phyloP scores from a whole-genome alignment of 2,888 invertebrate species.

The Agrochola circellaris region DNA sequence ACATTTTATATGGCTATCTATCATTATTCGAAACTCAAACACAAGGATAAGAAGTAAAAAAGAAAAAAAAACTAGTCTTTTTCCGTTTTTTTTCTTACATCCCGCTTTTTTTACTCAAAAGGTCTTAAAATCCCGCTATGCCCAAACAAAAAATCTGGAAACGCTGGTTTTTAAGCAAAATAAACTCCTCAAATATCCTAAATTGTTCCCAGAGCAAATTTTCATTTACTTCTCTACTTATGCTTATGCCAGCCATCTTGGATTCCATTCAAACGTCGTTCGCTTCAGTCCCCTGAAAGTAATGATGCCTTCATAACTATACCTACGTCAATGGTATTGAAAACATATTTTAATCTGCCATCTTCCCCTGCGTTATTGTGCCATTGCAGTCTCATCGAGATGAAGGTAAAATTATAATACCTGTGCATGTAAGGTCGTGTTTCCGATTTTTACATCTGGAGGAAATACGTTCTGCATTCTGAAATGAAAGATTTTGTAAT shows the following conservation, averaged over 20 bases:
- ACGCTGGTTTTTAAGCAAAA: slow-evolving; percentile 27
- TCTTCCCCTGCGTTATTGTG: slow-evolving; percentile 35
- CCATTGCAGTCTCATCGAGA: slow-evolving; percentile 39
- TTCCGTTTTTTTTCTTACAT: background rate
- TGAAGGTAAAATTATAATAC: slow-evolving; percentile 14
- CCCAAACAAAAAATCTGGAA: background rate
- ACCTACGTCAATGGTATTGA: slow-evolving; percentile 55
- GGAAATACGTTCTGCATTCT: slow-evolving; percentile 5
- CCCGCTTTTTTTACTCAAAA: background rate
- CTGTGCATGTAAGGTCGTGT: background rate
- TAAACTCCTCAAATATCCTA: slow-evolving; percentile 10
- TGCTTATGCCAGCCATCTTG: slow-evolving; percentile 34
- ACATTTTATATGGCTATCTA: background rate
- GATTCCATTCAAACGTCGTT: slow-evolving; percentile 61
- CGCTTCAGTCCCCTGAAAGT: slow-evolving; percentile 56
- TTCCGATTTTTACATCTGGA: background rate
- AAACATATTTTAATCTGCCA: slow-evolving; percentile 60
- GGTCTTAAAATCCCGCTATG: background rate
- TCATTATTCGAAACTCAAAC: background rate
- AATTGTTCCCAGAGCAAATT: slow-evolving; percentile 37
- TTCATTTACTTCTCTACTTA: slow-evolving; percentile 39
- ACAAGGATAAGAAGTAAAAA: no score
- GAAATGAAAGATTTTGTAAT: background rate
- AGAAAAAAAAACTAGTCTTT: background rate
- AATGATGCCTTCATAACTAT: slow-evolving; percentile 51